Conservation (phyloP, 2,113 vertebrate species). For the Orthochromis indermauri region DNA sequence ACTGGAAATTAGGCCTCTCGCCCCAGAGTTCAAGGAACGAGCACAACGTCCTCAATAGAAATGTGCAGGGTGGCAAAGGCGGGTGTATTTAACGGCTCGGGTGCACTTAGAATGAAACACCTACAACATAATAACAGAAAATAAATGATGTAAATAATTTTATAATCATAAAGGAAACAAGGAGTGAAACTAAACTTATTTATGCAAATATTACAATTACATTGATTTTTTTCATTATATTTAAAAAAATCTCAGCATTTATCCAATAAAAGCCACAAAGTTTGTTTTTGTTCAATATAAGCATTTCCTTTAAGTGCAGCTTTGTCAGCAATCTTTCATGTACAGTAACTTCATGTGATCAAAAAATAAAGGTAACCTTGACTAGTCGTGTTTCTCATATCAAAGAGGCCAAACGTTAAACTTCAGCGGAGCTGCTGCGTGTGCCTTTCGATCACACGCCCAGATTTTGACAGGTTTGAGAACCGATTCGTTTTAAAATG, state of each 20-base stretch:
- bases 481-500: neutral
- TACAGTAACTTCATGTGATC: neutral
- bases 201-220: neutral
- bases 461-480: neutral
- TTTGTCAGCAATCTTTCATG: neutral
- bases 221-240: neutral
- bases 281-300: neutral
- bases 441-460: neutral
- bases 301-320: neutral
- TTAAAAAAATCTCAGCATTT: neutral
- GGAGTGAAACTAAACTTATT: neutral
- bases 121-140: neutral
- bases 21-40: neutral
- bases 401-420: neutral
- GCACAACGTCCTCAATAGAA: neutral
- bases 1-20: accelerated
- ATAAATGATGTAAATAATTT: neutral
- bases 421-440: neutral
- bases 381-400: neutral
- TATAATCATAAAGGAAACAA: neutral
- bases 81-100: accelerated
- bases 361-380: neutral
- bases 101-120: neutral
- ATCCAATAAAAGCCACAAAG: neutral
- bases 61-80: neutral